These are phyloP conservation scores for Tragelaphus strepsiceros DNA, from an alignment of 2,113 vertebrate species.

Conservation along the genomic window DNA sequence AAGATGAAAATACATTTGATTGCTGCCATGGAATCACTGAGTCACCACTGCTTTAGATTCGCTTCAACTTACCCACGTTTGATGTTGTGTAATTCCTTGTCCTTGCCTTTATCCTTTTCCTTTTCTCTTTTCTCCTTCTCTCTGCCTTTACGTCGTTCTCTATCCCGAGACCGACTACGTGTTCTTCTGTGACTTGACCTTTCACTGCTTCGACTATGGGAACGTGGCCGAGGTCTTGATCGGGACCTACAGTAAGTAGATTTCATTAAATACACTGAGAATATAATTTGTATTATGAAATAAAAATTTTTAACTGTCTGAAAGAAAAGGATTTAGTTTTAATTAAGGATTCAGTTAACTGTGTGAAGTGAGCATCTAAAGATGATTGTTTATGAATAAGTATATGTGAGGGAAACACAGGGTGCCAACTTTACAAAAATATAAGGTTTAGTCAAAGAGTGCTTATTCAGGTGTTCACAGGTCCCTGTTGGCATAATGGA, in stretches of 20 bases:
- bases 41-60: neutral
- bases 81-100: constrained; percentile 75
- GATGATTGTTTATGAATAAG: neutral
- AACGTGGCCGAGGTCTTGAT: constrained; percentile 85
- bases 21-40: neutral
- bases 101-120: constrained; percentile 82
- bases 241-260: constrained; percentile 82
- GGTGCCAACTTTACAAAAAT: neutral
- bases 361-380: neutral
- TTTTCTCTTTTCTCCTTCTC: constrained; percentile 82
- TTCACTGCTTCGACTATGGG: constrained; percentile 87
- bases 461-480: neutral
- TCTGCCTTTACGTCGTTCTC: constrained; percentile 83
- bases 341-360: neutral
- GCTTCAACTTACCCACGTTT: constrained; percentile 79
- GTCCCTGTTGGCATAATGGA: neutral
- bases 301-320: neutral
- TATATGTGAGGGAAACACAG: neutral
- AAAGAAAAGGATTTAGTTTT: neutral
- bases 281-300: neutral
- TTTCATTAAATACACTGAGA: constrained; percentile 28
- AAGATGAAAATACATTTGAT: neutral
- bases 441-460: neutral
- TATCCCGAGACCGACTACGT: constrained; percentile 81
- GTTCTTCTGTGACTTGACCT: constrained; percentile 83